These are phyloP conservation scores for Mercenaria mercenaria DNA, from an alignment of 1,140 invertebrate species.

Conservation along the genomic window DNA sequence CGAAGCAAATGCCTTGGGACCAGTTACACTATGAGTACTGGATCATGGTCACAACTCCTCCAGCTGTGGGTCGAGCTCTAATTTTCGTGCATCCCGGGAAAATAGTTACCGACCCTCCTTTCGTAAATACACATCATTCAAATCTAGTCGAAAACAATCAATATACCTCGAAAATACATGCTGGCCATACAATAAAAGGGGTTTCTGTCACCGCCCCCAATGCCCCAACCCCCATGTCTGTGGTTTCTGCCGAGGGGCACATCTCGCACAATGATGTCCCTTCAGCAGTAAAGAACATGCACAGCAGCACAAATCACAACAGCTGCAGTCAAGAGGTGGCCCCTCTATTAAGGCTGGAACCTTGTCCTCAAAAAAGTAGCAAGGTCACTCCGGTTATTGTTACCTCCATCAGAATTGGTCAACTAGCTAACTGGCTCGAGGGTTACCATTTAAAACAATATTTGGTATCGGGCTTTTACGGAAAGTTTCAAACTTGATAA, in stretches of 20 bases:
- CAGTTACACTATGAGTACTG: too few relatives aligned
- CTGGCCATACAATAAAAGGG: neutral
- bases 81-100: neutral
- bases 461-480: neutral
- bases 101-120: too few relatives aligned
- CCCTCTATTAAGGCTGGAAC: neutral
- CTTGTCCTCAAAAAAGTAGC: too few relatives aligned
- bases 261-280: neutral
- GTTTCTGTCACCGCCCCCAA: neutral
- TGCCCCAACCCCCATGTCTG: slow-evolving; percentile 6
- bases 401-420: neutral
- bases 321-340: neutral
- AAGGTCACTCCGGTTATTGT: neutral
- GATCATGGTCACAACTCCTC: too few relatives aligned
- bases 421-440: neutral
- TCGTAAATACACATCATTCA: neutral
- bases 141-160: too few relatives aligned
- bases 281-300: neutral
- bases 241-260: neutral
- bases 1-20: neutral
- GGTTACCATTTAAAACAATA: neutral
- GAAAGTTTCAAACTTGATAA: too few relatives aligned
- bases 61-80: neutral
- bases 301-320: too few relatives aligned
- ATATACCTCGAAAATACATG: slow-evolving; percentile 12